phyloP scores from a whole-genome alignment of 2,888 invertebrate genomes.

The Fabriciana adippe region DNA sequence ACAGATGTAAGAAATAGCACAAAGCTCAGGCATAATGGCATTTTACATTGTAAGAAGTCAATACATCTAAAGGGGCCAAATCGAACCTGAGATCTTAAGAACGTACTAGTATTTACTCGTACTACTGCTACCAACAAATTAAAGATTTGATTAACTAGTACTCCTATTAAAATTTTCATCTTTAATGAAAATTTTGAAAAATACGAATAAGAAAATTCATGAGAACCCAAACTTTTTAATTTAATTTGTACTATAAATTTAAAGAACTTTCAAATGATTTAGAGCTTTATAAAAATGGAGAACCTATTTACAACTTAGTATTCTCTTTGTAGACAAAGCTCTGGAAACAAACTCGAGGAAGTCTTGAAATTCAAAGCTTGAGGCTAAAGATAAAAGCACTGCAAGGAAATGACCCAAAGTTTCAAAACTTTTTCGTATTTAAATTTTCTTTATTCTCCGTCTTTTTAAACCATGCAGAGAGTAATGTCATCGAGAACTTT shows the following conservation, averaged over 20 bases:
- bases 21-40: too few relatives aligned
- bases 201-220: background rate
- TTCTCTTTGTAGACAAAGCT: conserved; percentile 41
- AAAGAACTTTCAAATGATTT: conserved; percentile 25
- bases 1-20: too few relatives aligned
- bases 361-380: conserved; percentile 40
- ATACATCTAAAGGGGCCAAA: too few relatives aligned
- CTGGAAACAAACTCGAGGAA: conserved; percentile 38
- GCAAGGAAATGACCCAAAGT: conserved; percentile 40
- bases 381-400: conserved; percentile 40
- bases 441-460: conserved; percentile 35
- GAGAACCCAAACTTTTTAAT: conserved; percentile 11
- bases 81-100: too few relatives aligned
- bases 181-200: too few relatives aligned
- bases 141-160: too few relatives aligned
- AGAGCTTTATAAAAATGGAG: conserved; percentile 35
- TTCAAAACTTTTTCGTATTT: conserved; percentile 40
- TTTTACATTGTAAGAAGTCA: too few relatives aligned
- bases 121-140: too few relatives aligned
- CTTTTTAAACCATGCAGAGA: conserved; percentile 26
- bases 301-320: conserved; percentile 40
- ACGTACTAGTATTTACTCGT: too few relatives aligned
- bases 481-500: conserved; percentile 27
- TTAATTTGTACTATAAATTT: conserved; percentile 27
- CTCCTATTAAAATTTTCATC: too few relatives aligned